Evolutionary conservation across 2,797 vertebrate species (phyloP).

Genomic region (Catamblyrhynchus diadema): DNA sequence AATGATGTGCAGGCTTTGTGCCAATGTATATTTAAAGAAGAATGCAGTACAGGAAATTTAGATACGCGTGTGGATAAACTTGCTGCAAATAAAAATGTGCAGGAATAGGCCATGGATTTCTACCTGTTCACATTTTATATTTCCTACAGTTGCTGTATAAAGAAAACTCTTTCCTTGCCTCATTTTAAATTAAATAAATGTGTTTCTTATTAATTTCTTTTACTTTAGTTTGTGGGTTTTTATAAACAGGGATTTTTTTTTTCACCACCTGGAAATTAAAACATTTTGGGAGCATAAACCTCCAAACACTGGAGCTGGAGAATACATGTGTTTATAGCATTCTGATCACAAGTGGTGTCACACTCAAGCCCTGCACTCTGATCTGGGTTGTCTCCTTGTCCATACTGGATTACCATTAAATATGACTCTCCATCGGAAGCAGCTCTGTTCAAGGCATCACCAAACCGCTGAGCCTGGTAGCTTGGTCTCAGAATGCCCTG

Average conservation of each 20-base stretch:
- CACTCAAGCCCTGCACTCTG: neutral
- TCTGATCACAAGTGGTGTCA: neutral
- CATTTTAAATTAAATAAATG: neutral
- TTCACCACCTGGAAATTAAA: neutral
- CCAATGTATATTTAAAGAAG: neutral
- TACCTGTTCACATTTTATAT: neutral
- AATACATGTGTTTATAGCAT: neutral
- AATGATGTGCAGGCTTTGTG: neutral
- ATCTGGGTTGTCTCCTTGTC: neutral
- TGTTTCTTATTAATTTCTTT: neutral
- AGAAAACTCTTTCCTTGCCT: neutral
- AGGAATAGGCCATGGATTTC: neutral
- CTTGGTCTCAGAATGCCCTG: neutral
- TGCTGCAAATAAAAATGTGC: neutral
- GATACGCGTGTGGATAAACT: neutral
- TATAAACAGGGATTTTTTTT: neutral
- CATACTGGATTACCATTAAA: neutral
- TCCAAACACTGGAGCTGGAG: neutral
- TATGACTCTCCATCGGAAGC: neutral
- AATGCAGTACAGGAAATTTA: neutral
- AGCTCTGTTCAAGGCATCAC: neutral
- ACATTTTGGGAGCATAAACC: neutral
- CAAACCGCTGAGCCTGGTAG: neutral
- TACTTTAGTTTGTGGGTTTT: neutral
- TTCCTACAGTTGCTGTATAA: neutral